These are phyloP conservation scores for Phylloscopus collybita DNA, from an alignment of 2,797 vertebrate genomes.

Conservation along the genomic window DNA sequence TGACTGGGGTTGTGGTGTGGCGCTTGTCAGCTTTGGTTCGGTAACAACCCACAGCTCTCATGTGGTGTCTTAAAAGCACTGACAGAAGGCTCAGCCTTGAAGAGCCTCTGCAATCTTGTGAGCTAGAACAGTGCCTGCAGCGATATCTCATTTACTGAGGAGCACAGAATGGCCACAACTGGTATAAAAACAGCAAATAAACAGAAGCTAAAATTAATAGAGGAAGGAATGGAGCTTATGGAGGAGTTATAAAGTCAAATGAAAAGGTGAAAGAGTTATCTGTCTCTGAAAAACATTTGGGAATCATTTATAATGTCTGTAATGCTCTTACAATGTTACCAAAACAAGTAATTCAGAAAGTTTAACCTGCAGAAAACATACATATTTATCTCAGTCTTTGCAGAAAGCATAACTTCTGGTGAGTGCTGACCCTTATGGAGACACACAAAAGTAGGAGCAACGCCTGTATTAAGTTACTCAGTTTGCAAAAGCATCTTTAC, in stretches of 20 bases:
- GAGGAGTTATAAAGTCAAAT: neutral
- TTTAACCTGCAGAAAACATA: neutral
- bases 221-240: neutral
- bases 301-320: neutral
- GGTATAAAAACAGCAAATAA: neutral
- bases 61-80: neutral
- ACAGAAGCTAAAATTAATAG: neutral
- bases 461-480: neutral
- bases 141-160: rapidly evolving
- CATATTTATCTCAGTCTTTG: neutral
- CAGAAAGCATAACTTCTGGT: neutral
- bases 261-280: neutral
- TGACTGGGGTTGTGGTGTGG: rapidly evolving
- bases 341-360: neutral
- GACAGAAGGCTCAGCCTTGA: neutral
- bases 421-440: neutral
- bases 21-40: neutral
- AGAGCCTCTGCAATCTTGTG: neutral
- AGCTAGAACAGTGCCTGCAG: neutral
- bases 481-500: neutral
- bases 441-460: neutral
- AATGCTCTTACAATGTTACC: neutral
- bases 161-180: neutral
- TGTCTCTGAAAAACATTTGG: neutral
- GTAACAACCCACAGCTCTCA: rapidly evolving